Base-by-base conservation (phyloP, 2,797 vertebrate species). In the Phataginus tetradactyla region DNA sequence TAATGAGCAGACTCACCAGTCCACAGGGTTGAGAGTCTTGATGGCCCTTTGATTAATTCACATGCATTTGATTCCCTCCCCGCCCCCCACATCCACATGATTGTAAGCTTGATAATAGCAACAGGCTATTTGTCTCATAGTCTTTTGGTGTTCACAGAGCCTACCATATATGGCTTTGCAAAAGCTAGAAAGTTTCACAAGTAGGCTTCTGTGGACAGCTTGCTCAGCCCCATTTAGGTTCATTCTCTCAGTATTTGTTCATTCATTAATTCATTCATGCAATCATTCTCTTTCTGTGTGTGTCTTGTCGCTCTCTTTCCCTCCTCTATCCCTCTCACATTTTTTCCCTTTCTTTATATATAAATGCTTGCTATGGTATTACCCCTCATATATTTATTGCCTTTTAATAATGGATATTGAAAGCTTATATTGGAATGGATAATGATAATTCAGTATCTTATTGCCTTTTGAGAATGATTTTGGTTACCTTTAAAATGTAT, bases 381-480 rank as follows among this genome's bases (percentile, higher is more conserved):
- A 64, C 20, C n/a, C 25, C 23, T 78, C 7, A 51, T 9, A 53
- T 27, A 59, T 25, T 27, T 39, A 53, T 11, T 79, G 45, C 49
- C 49, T 94, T 86, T 86, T 91, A 92, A 84, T 83, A 59, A 84
- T n/a, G 49, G 45, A 45, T 45, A 45, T 45, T 45, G 45, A 11
- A 45, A 45, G 45, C 45, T 45, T 45, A 45, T 45, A 12, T 45
- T 45, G 45, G 45, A 45, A 45, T 45, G 45, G 45, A 45, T 12
- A 45, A 45, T 45, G 45, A 45, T 12, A 45, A 45, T 45, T 45
- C 11, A 45, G 45, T 45, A 75, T 11, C 34, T 81, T 39, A 53
- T 9, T 79, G 45, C 49, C 49, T 94, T 86, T 84, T 93, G 91
- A 84, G 86, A 59, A 84, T n/a, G 49, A 91, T 34, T 39, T 86